Evolutionary conservation across 2,797 vertebrate genomes (phyloP).

Genomic region (Echeneis naucrates): DNA sequence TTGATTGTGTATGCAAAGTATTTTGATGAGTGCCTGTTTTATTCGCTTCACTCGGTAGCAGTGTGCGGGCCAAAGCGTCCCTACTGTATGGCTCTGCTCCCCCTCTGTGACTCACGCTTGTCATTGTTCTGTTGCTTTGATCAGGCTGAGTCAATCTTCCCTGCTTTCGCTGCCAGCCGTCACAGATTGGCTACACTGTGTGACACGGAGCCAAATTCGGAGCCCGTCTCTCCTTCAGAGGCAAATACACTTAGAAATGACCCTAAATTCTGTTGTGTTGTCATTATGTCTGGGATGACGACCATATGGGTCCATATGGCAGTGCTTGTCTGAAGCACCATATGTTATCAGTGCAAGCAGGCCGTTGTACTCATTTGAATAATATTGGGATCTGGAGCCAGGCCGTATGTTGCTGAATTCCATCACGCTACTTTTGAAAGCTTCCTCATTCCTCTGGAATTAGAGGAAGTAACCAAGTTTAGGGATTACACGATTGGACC

Average conservation of each 20-base stretch:
- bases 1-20: conserved; percentile 72
- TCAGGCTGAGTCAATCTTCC: conserved; percentile 71
- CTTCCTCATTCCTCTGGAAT: conserved; percentile 62
- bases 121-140: conserved; percentile 76
- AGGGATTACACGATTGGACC: conserved; percentile 52
- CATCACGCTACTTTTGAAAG: conserved; percentile 59
- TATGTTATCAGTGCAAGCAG: conserved; percentile 78
- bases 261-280: conserved; percentile 80
- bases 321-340: conserved; percentile 74
- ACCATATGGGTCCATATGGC: conserved; percentile 84
- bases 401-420: conserved; percentile 70
- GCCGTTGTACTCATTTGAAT: conserved; percentile 73
- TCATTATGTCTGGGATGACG: conserved; percentile 80
- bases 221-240: conserved; percentile 72
- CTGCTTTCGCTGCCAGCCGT: conserved; percentile 69
- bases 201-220: conserved; percentile 77
- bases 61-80: conserved; percentile 29
- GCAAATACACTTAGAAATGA: conserved; percentile 73
- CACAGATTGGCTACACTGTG: conserved; percentile 75
- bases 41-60: conserved; percentile 47
- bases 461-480: conserved; percentile 50
- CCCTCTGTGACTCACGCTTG: conserved; percentile 59
- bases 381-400: conserved; percentile 67
- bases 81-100: conserved; percentile 54
- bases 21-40: conserved; percentile 62